Evolutionary conservation across 2,113 vertebrate species (phyloP).

Genomic region (Zapus hudsonius): DNA sequence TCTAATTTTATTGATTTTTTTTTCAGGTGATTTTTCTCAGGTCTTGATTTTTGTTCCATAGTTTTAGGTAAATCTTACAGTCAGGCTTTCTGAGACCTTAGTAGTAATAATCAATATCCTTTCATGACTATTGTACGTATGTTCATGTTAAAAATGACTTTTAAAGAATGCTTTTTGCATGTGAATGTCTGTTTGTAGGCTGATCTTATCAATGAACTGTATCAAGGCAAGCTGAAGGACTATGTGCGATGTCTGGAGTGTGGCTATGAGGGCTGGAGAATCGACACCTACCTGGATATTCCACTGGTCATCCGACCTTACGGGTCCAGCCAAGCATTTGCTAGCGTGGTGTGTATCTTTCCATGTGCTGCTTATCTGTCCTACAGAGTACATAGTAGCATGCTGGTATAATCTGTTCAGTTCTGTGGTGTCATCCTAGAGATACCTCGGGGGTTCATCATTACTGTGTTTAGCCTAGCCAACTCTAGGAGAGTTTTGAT

Average conservation of each 20-base stretch:
- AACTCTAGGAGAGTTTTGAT: slow-evolving; percentile 85
- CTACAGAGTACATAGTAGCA: slow-evolving; percentile 85
- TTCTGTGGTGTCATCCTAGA: slow-evolving; percentile 87
- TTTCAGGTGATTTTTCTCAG: slow-evolving; percentile 27
- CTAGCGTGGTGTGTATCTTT: slow-evolving; percentile 96
- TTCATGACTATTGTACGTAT: slow-evolving; percentile 20
- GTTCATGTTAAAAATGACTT: slow-evolving; percentile 46
- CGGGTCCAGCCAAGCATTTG: slow-evolving; percentile 96
- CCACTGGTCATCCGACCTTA: slow-evolving; percentile 98
- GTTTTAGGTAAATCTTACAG: slow-evolving; percentile 41
- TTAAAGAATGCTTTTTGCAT: not conserved
- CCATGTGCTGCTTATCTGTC: slow-evolving; percentile 85
- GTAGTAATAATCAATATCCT: slow-evolving; percentile 13
- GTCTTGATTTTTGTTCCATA: not conserved
- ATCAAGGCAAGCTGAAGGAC: slow-evolving; percentile 99
- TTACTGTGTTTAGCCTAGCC: slow-evolving; percentile 87
- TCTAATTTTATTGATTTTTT: slow-evolving; percentile 34
- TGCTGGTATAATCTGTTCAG: slow-evolving; percentile 84
- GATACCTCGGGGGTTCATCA: slow-evolving; percentile 87
- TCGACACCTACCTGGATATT: slow-evolving; percentile 99
- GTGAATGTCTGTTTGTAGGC: slow-evolving; percentile 88
- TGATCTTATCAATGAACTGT: slow-evolving; percentile 98
- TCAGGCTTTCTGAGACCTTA: slow-evolving; percentile 48
- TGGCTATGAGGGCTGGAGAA: slow-evolving; percentile 98
- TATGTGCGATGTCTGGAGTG: slow-evolving; percentile 98